phyloP scores from a whole-genome alignment of 2,113 vertebrate genomes.

The Gulo gulo region DNA sequence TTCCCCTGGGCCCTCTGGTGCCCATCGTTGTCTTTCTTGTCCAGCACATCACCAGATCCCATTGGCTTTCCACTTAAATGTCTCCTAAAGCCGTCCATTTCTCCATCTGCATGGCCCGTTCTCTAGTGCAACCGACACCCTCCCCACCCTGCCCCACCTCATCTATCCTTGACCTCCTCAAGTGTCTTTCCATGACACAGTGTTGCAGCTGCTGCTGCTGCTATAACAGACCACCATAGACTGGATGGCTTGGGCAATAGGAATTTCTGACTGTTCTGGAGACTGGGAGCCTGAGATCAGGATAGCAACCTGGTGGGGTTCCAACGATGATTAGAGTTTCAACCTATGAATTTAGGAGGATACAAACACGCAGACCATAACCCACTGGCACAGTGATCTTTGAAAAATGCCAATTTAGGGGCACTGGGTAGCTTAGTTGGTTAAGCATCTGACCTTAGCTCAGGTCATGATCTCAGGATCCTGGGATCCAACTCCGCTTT shows the following conservation, averaged over 20 bases:
- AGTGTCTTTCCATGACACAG: not conserved
- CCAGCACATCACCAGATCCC: no score
- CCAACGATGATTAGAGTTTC: not conserved
- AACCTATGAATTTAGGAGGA: not conserved
- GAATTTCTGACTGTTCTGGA: not conserved
- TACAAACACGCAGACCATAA: not conserved
- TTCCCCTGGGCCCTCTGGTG: not conserved
- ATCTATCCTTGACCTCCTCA: not conserved
- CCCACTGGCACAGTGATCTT: not conserved
- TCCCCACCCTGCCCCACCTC: no score
- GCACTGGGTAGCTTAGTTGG: not conserved
- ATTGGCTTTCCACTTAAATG: not conserved
- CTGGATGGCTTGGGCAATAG: not conserved
- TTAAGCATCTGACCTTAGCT: not conserved
- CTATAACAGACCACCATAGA: rapidly evolving
- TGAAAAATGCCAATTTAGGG: not conserved
- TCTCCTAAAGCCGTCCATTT: not conserved
- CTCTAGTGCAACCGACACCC: not conserved
- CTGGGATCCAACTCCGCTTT: rapidly evolving
- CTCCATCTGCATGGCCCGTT: rapidly evolving
- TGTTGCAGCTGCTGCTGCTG: no score
- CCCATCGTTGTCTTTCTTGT: not conserved
- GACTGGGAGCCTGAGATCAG: not conserved
- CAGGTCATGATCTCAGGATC: not conserved
- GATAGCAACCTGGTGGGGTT: not conserved